phyloP scores from a whole-genome alignment of 1,140 invertebrate species.

The Aradophagus sp. region DNA sequence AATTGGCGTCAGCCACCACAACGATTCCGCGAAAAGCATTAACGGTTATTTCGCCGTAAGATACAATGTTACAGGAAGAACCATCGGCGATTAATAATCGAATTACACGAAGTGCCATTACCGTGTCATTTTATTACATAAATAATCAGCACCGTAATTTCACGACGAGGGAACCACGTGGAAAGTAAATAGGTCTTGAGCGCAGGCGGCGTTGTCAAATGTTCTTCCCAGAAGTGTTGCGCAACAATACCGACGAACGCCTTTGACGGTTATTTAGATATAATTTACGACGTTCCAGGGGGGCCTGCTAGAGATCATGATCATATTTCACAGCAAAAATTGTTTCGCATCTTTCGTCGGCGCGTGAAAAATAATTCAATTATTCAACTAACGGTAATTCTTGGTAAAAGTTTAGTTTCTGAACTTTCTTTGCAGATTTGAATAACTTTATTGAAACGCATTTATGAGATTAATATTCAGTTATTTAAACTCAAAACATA shows the following conservation, averaged over 20 bases:
- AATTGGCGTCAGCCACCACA: too few species aligned
- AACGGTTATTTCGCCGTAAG: constrained; percentile 13
- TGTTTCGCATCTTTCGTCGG: too few species aligned
- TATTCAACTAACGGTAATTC: too few species aligned
- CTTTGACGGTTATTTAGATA: constrained; percentile 18
- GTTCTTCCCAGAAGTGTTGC: constrained; percentile 21
- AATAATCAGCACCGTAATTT: constrained; percentile 2
- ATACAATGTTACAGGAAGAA: constrained; percentile 2
- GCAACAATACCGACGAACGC: constrained; percentile 24
- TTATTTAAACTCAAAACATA: too few species aligned
- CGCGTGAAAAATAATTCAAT: too few species aligned
- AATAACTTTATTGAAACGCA: too few species aligned
- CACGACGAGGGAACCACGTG: not conserved
- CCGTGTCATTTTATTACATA: constrained; percentile 3
- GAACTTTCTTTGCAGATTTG: too few species aligned
- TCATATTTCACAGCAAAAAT: not conserved
- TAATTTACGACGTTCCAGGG: constrained; percentile 10
- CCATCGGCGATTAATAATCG: constrained; percentile 9
- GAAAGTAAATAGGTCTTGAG: not conserved
- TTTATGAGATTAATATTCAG: too few species aligned
- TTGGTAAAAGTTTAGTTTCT: too few species aligned
- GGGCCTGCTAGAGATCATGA: too few species aligned
- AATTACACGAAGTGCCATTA: constrained; percentile 1
- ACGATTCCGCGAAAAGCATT: constrained; percentile 5
- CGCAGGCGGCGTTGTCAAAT: constrained; percentile 22